Conservation (phyloP, 1,140 invertebrate genomes). For the Idris sp. region DNA sequence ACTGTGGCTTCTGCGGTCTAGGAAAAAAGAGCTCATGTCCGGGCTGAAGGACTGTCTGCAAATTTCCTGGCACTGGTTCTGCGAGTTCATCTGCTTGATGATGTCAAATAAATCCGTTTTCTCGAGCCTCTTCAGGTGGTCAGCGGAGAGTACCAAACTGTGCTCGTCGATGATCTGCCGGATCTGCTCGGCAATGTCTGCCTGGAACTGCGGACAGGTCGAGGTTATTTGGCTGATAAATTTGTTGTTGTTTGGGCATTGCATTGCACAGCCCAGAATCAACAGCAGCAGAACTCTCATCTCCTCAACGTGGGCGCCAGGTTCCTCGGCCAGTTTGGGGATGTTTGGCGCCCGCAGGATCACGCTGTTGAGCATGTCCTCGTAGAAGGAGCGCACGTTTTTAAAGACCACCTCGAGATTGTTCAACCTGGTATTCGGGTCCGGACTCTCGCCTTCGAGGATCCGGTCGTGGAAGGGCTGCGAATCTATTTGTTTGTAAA, state of each 20-base stretch:
- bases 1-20: conserved; percentile 26
- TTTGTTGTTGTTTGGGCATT: conserved; percentile 21
- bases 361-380: conserved; percentile 19
- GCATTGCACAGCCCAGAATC: conserved; percentile 49
- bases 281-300: conserved; percentile 43
- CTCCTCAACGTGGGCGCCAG: conserved; percentile 18
- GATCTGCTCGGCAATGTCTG: conserved; percentile 30
- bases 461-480: conserved; percentile 10
- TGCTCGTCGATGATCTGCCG: conserved; percentile 16
- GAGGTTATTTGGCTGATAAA: conserved; percentile 42
- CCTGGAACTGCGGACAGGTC: conserved; percentile 6
- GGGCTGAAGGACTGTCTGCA: background rate
- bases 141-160: conserved; percentile 16
- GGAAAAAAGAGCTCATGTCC: too few species aligned
- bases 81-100: conserved; percentile 2
- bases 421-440: background rate
- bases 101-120: conserved; percentile 21
- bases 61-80: too few species aligned
- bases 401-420: conserved; percentile 31
- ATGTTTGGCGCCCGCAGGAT: conserved; percentile 29
- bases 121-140: background rate
- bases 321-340: conserved; percentile 15
- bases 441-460: background rate
- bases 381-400: conserved; percentile 52
- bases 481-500: conserved; percentile 39